These are phyloP conservation scores for Threskiornis aethiopicus DNA, from an alignment of 2,797 vertebrate species.

Conservation along the genomic window DNA sequence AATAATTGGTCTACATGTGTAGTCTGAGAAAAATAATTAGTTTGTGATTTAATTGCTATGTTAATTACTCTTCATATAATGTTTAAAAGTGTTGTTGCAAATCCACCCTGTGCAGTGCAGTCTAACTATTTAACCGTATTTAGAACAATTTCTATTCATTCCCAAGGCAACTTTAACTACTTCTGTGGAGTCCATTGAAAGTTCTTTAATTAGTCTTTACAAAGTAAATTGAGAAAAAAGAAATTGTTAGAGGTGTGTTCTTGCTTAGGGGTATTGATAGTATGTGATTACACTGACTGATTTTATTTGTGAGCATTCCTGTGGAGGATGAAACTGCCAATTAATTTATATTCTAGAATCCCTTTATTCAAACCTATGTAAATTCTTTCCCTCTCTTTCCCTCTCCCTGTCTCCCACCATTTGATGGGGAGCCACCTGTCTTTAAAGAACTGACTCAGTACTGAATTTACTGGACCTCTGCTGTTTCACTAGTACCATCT, in stretches of 20 bases:
- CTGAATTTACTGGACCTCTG: not conserved
- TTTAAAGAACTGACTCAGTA: not conserved
- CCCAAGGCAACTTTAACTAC: not conserved
- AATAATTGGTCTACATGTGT: not conserved
- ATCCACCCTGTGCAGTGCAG: not conserved
- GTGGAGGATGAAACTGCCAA: not conserved
- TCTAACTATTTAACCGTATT: not conserved
- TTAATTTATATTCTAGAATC: not conserved
- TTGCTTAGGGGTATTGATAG: not conserved
- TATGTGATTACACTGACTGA: not conserved
- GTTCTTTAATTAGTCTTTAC: not conserved
- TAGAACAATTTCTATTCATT: not conserved
- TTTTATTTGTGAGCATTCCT: not conserved
- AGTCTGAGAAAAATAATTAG: constrained; percentile 7
- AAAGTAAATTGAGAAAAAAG: not conserved
- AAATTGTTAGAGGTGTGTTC: not conserved
- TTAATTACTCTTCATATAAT: constrained; percentile 27
- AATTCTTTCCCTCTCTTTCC: not conserved
- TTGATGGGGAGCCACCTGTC: not conserved
- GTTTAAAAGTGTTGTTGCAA: not conserved
- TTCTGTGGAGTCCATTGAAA: not conserved
- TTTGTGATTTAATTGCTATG: not conserved
- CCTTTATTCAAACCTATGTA: not conserved
- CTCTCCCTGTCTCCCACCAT: not conserved
- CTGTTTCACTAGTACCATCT: not conserved